Conservation (phyloP, 2,888 invertebrate genomes). For the Drosophila trichaetosa region DNA sequence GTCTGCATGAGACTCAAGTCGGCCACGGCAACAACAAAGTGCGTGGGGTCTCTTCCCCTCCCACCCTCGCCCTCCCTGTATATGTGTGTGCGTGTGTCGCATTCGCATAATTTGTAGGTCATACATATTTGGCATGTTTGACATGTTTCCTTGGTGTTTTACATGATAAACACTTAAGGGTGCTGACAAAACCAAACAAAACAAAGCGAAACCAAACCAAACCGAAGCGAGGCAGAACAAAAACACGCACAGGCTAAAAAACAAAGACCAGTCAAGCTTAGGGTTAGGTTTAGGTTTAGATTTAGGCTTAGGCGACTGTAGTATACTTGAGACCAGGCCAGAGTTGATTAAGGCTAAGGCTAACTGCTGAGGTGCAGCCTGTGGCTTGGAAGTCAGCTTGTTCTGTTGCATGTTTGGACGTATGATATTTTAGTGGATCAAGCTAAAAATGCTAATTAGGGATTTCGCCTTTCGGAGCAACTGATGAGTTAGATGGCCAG, state of each 20-base stretch:
- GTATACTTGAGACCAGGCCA: not conserved
- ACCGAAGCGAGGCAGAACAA: conserved; percentile 5
- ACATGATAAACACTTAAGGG: conserved; percentile 79
- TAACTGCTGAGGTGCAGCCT: not conserved
- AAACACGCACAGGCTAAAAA: conserved; percentile 30
- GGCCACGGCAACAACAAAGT: not conserved
- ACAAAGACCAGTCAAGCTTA: conserved; percentile 22
- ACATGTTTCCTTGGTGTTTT: conserved; percentile 77
- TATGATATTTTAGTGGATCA: not conserved
- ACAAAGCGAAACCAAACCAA: not conserved
- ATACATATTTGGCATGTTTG: conserved; percentile 80
- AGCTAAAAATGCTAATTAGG: conserved; percentile 26
- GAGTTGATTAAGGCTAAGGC: not conserved
- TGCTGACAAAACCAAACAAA: conserved; percentile 40
- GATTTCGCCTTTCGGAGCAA: conserved; percentile 7
- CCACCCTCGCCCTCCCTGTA: not conserved
- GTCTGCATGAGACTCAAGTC: conserved; percentile 24
- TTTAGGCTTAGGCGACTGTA: not conserved
- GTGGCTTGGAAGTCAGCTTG: not conserved
- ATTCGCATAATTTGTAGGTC: conserved; percentile 79
- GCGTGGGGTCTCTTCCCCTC: not conserved
- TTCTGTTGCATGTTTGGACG: not conserved
- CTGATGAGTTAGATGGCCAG: conserved; percentile 15
- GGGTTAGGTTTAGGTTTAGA: not conserved
- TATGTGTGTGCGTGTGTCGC: conserved; percentile 52